phyloP scores from a whole-genome alignment of 2,113 vertebrate genomes.

The Sterna hirundo region DNA sequence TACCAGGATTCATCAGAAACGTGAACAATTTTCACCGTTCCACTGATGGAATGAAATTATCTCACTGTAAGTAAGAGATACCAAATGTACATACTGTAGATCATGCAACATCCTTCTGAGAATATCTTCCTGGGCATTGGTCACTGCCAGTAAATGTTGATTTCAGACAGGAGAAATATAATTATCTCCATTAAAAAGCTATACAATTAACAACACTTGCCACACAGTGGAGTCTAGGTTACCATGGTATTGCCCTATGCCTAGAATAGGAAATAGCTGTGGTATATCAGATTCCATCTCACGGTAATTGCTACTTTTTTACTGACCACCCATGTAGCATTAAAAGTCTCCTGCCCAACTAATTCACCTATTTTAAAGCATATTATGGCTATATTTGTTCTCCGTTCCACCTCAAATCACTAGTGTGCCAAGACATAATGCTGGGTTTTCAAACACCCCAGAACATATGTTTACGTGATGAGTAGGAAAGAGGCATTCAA shows the following conservation, averaged over 20 bases:
- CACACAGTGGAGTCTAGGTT: slow-evolving; percentile 17
- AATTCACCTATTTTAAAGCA: slow-evolving; percentile 56
- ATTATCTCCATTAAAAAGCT: slow-evolving; percentile 26
- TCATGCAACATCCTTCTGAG: neutral
- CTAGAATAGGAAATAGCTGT: slow-evolving; percentile 31
- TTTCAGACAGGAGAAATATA: slow-evolving; percentile 21
- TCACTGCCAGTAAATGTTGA: slow-evolving; percentile 30
- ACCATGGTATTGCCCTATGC: slow-evolving; percentile 47
- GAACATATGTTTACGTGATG: slow-evolving; percentile 18
- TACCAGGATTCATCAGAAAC: neutral
- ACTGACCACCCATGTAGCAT: slow-evolving; percentile 29
- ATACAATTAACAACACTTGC: slow-evolving; percentile 39
- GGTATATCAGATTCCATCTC: slow-evolving; percentile 29
- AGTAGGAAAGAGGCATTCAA: neutral
- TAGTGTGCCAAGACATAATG: slow-evolving; percentile 39
- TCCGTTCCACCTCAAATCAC: slow-evolving; percentile 11
- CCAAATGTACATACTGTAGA: neutral
- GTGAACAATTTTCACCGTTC: neutral
- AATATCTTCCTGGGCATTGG: slow-evolving; percentile 4
- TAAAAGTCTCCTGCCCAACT: slow-evolving; percentile 54
- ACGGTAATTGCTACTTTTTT: slow-evolving; percentile 58
- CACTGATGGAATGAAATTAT: neutral
- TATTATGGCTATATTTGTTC: slow-evolving; percentile 58
- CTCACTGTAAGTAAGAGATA: neutral
- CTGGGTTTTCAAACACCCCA: slow-evolving; percentile 20